Evolutionary conservation across 2,113 vertebrate species (phyloP).

Genomic region (Loxodonta africana): DNA sequence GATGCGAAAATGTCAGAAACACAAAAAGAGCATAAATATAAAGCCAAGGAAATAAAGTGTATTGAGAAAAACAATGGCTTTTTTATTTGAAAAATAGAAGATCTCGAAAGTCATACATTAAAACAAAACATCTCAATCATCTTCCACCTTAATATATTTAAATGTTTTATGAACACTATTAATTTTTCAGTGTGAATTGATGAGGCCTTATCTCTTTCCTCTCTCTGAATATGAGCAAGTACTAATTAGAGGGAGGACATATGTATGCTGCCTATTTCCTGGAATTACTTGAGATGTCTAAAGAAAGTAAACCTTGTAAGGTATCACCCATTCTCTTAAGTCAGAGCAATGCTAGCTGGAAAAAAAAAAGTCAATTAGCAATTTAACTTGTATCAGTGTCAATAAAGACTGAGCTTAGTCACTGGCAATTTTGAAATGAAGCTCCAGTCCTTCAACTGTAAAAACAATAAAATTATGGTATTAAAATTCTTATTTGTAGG

Average conservation of each 20-base stretch:
- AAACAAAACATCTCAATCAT: neutral
- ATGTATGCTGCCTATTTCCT: neutral
- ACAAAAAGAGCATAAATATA: neutral
- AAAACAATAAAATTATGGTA: neutral
- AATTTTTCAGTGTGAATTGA: neutral
- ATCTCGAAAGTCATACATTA: neutral
- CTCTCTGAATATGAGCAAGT: neutral
- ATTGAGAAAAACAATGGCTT: neutral
- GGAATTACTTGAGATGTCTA: neutral
- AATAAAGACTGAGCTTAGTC: neutral
- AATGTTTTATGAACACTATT: neutral
- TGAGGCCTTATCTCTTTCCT: neutral
- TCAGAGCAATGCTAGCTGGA: neutral
- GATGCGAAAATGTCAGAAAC: constrained; percentile 22
- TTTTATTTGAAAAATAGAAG: neutral
- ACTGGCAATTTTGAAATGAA: neutral
- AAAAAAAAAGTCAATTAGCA: neutral
- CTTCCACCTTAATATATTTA: neutral
- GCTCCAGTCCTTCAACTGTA: neutral
- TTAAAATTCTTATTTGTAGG: neutral
- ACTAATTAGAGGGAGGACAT: no score
- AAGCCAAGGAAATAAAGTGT: neutral
- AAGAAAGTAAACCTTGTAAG: neutral
- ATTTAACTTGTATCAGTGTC: neutral
- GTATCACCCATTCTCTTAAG: neutral